Evolutionary conservation across 2,888 invertebrate species (phyloP).

Genomic region (Dascillus cervinus): DNA sequence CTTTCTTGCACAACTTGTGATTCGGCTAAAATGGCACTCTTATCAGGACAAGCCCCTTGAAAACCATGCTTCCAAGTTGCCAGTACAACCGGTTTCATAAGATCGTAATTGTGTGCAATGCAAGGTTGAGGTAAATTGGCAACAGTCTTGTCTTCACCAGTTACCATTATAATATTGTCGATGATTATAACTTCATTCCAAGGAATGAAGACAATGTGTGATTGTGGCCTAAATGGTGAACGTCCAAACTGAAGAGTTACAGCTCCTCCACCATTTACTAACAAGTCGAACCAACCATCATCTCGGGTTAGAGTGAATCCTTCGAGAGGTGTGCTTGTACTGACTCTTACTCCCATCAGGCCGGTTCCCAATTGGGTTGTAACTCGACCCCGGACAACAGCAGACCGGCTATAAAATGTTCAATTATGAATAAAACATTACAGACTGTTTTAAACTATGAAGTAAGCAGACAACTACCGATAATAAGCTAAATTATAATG

Average conservation of each 20-base stretch:
- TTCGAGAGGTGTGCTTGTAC: slow-evolving; percentile 88
- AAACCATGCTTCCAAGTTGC: slow-evolving; percentile 94
- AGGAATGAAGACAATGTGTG: slow-evolving; percentile 84
- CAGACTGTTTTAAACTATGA: neutral
- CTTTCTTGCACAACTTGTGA: slow-evolving; percentile 95
- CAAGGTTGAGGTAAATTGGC: slow-evolving; percentile 68
- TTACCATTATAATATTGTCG: slow-evolving; percentile 79
- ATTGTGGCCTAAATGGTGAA: slow-evolving; percentile 81
- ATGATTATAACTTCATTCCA: slow-evolving; percentile 98
- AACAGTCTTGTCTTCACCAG: slow-evolving; percentile 68
- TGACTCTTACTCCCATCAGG: slow-evolving; percentile 91
- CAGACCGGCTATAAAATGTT: slow-evolving; percentile 74
- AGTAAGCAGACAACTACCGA: neutral
- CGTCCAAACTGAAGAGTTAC: slow-evolving; percentile 92
- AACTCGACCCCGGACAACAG: slow-evolving; percentile 93
- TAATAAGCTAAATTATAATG: slow-evolving; percentile 18
- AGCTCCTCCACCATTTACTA: slow-evolving; percentile 98
- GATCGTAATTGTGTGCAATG: slow-evolving; percentile 81
- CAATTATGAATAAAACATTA: neutral
- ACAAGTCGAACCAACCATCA: slow-evolving; percentile 94
- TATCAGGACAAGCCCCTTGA: slow-evolving; percentile 90
- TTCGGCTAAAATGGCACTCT: slow-evolving; percentile 82
- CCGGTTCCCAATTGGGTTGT: slow-evolving; percentile 87
- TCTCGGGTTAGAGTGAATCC: slow-evolving; percentile 91
- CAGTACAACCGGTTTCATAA: slow-evolving; percentile 87